Evolutionary conservation across 1,140 invertebrate species (phyloP), one percentile per base, ranked within the genome.

Genomic region (Chelonus insularis): DNA sequence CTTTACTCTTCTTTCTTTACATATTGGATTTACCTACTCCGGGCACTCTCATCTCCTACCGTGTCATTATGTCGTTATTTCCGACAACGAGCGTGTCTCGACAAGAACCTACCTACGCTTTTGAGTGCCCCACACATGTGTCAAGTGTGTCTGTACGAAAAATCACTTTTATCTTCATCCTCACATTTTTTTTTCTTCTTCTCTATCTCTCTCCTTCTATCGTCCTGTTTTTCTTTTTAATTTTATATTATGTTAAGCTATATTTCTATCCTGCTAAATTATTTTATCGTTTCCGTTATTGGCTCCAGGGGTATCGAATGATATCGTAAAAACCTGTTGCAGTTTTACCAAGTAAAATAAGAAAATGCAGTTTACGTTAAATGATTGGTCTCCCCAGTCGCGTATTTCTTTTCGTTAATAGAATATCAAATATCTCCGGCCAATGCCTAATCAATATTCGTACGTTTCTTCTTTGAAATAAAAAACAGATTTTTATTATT

Each of bases 61-160:
- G 68, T 78, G 73, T 80, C 75, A 80, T 80, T 79, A 80, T 80
- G 74, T 78, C 75, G 76, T 80, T 80, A 79, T 78, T 80, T 73
- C 75, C 74, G 75, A 77, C 75, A 79, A 80, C 77, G 77, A 80
- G 77, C 75, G 71, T 75, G 75, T 77, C 75, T 75, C 69, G 74
- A 54, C 66, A 65, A 69, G 65, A 67, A 32, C 32, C 43, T 47
- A 18, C 56, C 56, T 34, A 58, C 43, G 18, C 36, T 45, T 37
- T 34, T 47, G 2, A 34, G 16, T 29, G 20, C 57, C 9, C 29
- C 36, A 36, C 34, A 25, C 32, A 14, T 18, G 39, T 29, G 20
- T 50, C n/a, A 16, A 16, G 18, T 1, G 43, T 45, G 37, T 43
- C 37, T 14, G 37, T 25, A 4, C 54, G 16, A 56, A 57, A 57